Base-by-base conservation (phyloP, 2,113 vertebrate genomes). In the Perca fluviatilis region DNA sequence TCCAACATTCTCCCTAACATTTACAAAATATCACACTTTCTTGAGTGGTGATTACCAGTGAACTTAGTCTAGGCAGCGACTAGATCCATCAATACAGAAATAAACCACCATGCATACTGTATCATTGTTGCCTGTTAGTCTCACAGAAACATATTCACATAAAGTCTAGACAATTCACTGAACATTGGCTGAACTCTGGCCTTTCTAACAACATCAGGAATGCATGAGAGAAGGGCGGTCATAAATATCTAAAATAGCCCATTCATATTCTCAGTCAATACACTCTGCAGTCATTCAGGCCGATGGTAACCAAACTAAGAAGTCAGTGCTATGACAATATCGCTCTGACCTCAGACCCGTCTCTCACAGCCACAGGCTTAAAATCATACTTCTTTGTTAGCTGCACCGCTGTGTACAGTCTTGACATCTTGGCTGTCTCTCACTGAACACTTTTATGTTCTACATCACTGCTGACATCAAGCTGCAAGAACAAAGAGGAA, bases 161-260 rank as follows among this genome's bases (percentile, higher is more conserved):
- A 16, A 62, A 47, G 58, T 63, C 61, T 1, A 66, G 21, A 76
- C 80, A 33, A 76, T 74, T 90, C 65, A 67, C 30, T 46, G 49
- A 33, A 33, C 33, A 33, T 6, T 33, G 33, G 33, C 33, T 33
- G 33, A 33, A 33, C 33, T 33, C 63, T 79, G 78, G 43, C 85
- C 74, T 91, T 87, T 75, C 61, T 74, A 33, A 60, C 53, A 75
- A 62, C 77, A 74, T 80, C 69, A 77, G 78, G 46, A 69, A 87
- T 86, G 77, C 77, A 80, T 67, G 75, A 81, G 79, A 0, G 5
- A 70, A 64, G 46, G 53, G 16, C 0, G 10, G 68, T 63, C 90
- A 91, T 92, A 86, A 87, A 91, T 89, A 90, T 77, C 83, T 33
- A 16, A 80, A 33, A 79, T 33, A 40, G 71, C 70, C 84, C 60